Evolutionary conservation across 2,888 invertebrate genomes (phyloP).

Genomic region (Metallyticus violacea): DNA sequence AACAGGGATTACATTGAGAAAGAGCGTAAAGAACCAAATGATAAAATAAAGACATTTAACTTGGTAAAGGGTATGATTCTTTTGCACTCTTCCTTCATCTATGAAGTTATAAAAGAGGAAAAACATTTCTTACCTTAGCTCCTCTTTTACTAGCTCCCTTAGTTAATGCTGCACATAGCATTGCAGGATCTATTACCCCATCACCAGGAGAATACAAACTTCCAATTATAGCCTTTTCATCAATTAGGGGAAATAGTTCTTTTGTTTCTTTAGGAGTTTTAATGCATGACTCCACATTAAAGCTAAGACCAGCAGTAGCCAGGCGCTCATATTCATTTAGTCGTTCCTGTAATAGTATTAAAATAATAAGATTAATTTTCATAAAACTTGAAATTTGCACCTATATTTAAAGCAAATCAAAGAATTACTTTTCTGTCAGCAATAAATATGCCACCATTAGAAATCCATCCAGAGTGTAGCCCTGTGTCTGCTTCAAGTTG

Average conservation of each 20-base stretch:
- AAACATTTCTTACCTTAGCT: conserved; percentile 55
- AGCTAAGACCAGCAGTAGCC: conserved; percentile 72
- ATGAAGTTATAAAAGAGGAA: too few relatives aligned
- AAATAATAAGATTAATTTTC: too few relatives aligned
- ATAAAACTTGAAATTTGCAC: too few relatives aligned
- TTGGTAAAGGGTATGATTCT: too few relatives aligned
- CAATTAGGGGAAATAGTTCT: conserved; percentile 74
- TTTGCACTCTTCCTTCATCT: too few relatives aligned
- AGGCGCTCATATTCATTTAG: conserved; percentile 81
- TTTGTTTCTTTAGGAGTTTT: conserved; percentile 70
- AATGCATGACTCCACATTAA: conserved; percentile 73
- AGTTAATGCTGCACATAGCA: conserved; percentile 73
- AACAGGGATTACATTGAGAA: too few relatives aligned
- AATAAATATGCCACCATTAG: conserved; percentile 87
- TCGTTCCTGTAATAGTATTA: conserved; percentile 55
- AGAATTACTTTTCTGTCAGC: conserved; percentile 61
- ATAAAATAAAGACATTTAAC: too few relatives aligned
- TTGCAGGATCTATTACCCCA: conserved; percentile 81
- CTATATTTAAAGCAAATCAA: not conserved
- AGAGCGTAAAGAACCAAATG: too few relatives aligned
- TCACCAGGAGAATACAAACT: conserved; percentile 77
- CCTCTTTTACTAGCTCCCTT: conserved; percentile 70
- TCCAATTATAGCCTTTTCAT: conserved; percentile 70
- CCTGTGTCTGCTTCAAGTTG: conserved; percentile 76
- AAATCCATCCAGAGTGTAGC: conserved; percentile 79